Percentiles rank a stretch among this genome's conserved stretches.
phyloP scores from a whole-genome alignment of 2,797 vertebrate species.

The Fratercula arctica region DNA sequence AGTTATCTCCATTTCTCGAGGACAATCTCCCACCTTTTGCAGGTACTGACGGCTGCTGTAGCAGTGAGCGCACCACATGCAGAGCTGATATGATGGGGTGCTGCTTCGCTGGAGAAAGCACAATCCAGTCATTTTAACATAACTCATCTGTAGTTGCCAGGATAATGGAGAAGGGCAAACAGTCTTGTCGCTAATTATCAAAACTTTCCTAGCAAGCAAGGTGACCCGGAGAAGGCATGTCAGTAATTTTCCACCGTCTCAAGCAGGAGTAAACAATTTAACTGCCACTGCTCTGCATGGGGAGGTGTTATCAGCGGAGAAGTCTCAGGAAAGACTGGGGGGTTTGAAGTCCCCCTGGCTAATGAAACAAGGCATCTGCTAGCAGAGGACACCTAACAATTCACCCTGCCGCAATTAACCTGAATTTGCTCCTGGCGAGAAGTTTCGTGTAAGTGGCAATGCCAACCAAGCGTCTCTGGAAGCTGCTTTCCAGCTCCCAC shows the following conservation, averaged over 20 bases:
- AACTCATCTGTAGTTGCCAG: not conserved
- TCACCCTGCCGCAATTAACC: not conserved
- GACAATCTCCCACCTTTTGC: not conserved
- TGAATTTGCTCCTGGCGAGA: not conserved
- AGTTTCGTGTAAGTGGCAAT: not conserved
- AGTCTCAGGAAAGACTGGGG: not conserved
- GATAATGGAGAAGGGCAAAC: not conserved
- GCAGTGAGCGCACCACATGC: not conserved
- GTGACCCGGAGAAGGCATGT: not conserved
- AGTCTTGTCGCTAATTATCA: constrained; percentile 22
- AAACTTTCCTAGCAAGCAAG: not conserved
- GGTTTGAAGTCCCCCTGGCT: not conserved
- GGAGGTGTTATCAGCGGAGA: not conserved
- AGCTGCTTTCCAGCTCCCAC: not conserved
- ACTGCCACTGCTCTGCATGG: not conserved
- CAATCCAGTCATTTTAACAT: not conserved
- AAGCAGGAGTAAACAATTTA: constrained; percentile 34
- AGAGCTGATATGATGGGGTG: not conserved
- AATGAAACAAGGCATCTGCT: not conserved
- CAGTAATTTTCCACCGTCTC: constrained; percentile 26
- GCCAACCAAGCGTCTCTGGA: not conserved
- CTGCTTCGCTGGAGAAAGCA: not conserved
- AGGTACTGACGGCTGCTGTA: not conserved
- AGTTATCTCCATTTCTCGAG: not conserved
- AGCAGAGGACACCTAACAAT: not conserved